A percentile compares a stretch with the other conserved stretches of the same genome.
phyloP scores from a whole-genome alignment of 2,113 vertebrate genomes.

The Chloropsis hardwickii region DNA sequence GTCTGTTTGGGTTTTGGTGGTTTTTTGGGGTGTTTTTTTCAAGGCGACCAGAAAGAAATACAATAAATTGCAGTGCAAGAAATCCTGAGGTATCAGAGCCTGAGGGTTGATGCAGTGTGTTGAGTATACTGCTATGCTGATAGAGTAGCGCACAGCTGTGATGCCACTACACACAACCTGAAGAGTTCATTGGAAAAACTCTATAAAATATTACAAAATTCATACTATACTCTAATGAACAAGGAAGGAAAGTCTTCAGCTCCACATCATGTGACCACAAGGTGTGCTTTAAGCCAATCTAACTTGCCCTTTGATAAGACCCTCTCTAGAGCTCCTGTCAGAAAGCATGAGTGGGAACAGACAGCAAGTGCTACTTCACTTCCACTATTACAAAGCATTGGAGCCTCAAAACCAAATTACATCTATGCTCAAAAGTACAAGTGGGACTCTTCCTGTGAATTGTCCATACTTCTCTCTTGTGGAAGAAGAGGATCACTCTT shows the following conservation, averaged over 20 bases:
- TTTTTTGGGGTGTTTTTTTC: accelerated
- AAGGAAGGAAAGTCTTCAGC: not conserved
- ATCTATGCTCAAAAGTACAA: not conserved
- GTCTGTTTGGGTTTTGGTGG: accelerated
- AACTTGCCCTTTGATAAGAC: not conserved
- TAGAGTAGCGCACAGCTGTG: not conserved
- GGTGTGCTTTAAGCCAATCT: not conserved
- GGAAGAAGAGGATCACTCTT: not conserved
- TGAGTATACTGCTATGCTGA: not conserved
- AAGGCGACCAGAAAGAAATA: not conserved
- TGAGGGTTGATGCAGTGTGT: not conserved
- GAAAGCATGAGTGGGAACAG: not conserved
- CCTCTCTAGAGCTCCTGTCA: not conserved
- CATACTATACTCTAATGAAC: not conserved
- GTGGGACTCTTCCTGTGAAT: not conserved
- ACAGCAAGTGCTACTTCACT: not conserved
- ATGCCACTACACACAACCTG: not conserved
- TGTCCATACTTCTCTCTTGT: not conserved
- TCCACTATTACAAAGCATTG: not conserved
- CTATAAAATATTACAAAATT: not conserved
- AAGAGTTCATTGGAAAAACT: not conserved
- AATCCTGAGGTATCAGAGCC: not conserved
- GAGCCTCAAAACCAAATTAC: not conserved
- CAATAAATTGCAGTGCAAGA: not conserved
- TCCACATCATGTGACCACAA: not conserved